Percentiles rank a stretch among this genome's conserved stretches.
Evolutionary conservation across 2,113 vertebrate species (phyloP).

Genomic region (Phalacrocorax aristotelis): DNA sequence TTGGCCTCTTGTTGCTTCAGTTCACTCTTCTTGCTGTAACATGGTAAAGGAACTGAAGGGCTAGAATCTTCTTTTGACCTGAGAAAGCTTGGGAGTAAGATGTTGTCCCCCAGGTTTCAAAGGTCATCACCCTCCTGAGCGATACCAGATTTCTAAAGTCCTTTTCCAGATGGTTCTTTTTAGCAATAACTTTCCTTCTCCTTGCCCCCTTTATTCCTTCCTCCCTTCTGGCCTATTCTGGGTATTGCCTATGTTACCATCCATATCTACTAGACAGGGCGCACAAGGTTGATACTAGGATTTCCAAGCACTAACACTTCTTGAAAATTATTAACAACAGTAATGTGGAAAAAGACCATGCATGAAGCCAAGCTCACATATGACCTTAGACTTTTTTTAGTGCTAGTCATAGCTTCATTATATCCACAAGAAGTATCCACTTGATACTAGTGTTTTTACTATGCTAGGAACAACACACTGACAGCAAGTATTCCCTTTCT

Average conservation of each 20-base stretch:
- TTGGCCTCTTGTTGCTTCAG: not conserved
- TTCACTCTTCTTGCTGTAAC: not conserved
- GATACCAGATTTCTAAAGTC: not conserved
- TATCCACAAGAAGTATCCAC: not conserved
- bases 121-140: not conserved
- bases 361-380: not conserved
- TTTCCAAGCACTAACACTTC: not conserved
- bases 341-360: not conserved
- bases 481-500: not conserved
- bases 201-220: not conserved
- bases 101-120: not conserved
- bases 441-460: not conserved
- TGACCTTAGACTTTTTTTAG: not conserved
- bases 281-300: not conserved
- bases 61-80: not conserved
- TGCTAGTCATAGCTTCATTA: not conserved
- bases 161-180: not conserved
- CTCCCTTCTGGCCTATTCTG: not conserved
- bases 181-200: not conserved
- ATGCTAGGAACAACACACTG: not conserved
- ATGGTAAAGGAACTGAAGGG: not conserved
- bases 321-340: not conserved
- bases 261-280: not conserved
- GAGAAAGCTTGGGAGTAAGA: not conserved
- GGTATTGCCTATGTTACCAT: not conserved